These are phyloP conservation scores for Belonocnema kinseyi DNA, from an alignment of 1,140 invertebrate species.

Conservation along the genomic window DNA sequence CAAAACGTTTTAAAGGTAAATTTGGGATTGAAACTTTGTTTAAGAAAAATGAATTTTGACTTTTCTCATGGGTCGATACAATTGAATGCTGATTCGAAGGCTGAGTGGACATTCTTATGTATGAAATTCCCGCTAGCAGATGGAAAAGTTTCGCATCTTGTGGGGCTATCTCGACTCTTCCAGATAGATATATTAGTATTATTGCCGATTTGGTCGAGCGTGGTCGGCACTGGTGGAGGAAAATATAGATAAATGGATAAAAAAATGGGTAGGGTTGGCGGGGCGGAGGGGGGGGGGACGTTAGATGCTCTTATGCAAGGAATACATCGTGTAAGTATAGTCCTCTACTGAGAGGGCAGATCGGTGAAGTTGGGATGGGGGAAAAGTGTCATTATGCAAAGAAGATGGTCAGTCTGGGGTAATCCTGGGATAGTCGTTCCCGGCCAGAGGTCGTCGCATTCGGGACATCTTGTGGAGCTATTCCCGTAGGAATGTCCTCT, in stretches of 20 bases:
- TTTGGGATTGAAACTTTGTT: too few species aligned
- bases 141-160: constrained; percentile 34
- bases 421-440: constrained; percentile 56
- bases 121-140: constrained; percentile 40
- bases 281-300: constrained; percentile 40
- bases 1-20: too few species aligned
- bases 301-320: constrained; percentile 34
- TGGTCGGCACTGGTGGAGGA: constrained; percentile 42
- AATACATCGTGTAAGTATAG: constrained; percentile 38
- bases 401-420: constrained; percentile 71
- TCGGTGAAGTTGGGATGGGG: constrained; percentile 8
- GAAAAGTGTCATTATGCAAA: constrained; percentile 72
- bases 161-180: too few species aligned
- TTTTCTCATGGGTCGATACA: constrained; percentile 19
- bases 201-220: constrained; percentile 37
- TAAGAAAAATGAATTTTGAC: too few species aligned
- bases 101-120: constrained; percentile 44
- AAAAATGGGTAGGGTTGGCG: constrained; percentile 30
- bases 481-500: constrained; percentile 39
- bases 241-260: constrained; percentile 38
- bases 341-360: neutral
- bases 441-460: constrained; percentile 63
- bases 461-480: constrained; percentile 68
- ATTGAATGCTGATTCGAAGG: constrained; percentile 39
- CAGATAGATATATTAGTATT: neutral